A percentile compares a stretch with the other conserved stretches of the same genome.
phyloP scores from a whole-genome alignment of 2,113 vertebrate species.

The Fukomys damarensis region DNA sequence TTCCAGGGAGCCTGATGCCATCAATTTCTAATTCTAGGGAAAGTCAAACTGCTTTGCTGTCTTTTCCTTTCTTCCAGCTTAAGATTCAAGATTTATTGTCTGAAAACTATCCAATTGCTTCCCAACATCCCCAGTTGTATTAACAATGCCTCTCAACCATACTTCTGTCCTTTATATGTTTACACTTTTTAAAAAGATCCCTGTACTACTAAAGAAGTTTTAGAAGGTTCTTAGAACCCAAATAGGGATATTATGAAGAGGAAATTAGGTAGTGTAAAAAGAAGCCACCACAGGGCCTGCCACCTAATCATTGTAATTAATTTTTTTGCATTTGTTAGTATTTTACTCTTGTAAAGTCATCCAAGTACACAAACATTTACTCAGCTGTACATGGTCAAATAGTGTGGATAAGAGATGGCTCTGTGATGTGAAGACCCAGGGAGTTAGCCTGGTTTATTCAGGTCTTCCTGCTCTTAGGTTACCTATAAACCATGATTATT shows the following conservation, averaged over 20 bases:
- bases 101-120: neutral
- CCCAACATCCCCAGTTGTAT: neutral
- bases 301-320: neutral
- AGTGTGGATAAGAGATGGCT: neutral
- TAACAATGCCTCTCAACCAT: neutral
- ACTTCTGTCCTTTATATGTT: neutral
- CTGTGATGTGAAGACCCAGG: neutral
- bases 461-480: neutral
- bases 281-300: neutral
- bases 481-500: neutral
- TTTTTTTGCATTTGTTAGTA: neutral
- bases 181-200: neutral
- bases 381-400: neutral
- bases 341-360: conserved; percentile 12
- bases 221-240: neutral
- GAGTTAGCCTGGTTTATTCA: too few species aligned
- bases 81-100: neutral
- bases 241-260: neutral
- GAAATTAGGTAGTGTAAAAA: neutral
- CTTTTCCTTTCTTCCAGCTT: neutral
- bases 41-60: neutral
- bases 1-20: neutral
- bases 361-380: neutral
- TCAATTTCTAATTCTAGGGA: neutral
- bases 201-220: neutral